Evolutionary conservation across 1,140 invertebrate genomes (phyloP).

Genomic region (Panulirus ornatus): DNA sequence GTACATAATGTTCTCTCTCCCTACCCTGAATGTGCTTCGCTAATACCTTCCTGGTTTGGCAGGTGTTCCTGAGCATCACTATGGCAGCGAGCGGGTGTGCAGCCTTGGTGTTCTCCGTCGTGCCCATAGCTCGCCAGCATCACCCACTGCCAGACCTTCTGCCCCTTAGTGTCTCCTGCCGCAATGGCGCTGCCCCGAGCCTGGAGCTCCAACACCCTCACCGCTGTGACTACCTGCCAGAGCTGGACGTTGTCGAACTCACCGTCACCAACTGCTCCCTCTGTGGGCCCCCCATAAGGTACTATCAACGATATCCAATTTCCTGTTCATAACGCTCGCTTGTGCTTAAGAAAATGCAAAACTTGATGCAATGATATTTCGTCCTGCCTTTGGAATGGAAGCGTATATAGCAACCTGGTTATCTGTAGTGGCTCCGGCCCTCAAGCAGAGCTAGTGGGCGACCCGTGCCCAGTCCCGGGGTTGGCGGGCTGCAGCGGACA

Average conservation of each 20-base stretch:
- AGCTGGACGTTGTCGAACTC: constrained; percentile 20
- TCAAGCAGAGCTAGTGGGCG: neutral
- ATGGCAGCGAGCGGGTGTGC: constrained; percentile 84
- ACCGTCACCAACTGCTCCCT: constrained; percentile 19
- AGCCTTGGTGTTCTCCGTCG: constrained; percentile 67
- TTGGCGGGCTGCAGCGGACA: neutral
- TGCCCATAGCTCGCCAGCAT: constrained; percentile 60
- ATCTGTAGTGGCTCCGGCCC: neutral
- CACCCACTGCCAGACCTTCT: constrained; percentile 16
- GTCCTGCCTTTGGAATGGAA: no score
- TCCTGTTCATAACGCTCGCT: no score
- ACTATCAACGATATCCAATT: no score
- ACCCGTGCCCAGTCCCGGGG: neutral
- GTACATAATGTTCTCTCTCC: no score
- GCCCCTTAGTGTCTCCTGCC: constrained; percentile 22
- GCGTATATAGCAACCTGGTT: neutral
- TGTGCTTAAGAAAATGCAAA: no score
- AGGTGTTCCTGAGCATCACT: constrained; percentile 81
- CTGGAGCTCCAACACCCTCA: neutral
- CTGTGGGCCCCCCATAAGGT: constrained; percentile 24
- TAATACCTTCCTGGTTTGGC: neutral
- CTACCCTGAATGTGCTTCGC: no score
- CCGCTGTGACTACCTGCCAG: constrained; percentile 46
- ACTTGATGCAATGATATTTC: no score
- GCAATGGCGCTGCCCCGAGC: neutral